Base-by-base conservation (phyloP, 2,888 invertebrate genomes). In the Heteromurus nitidus region DNA sequence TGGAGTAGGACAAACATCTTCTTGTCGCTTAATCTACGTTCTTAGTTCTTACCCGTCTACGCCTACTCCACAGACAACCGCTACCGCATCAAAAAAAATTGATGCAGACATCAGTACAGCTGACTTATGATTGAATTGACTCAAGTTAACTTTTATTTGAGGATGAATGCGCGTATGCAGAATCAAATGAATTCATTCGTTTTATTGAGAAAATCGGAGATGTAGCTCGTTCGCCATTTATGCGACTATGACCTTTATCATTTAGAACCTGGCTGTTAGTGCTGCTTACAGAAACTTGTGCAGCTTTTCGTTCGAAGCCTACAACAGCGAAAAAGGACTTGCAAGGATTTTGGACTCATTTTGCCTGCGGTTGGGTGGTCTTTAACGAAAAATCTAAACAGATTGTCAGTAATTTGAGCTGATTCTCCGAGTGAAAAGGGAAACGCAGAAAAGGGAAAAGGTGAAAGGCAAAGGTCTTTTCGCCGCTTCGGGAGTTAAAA, bases 321-420 rank as follows among this genome's bases (percentile, higher is more conserved):
- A n/a, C 7, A 50, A 50, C n/a, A 9, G 7, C 50, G n/a, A n/a
- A n/a, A 13, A 13, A 50, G 50, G 7, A 50, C 7, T 7, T 18
- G 11, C 11, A 50, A 7, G 11, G 9, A 36, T 9, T 36, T 9
- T 36, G 36, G 36, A 36, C 36, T 9, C 36, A 36, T 36, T 50
- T 50, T 50, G 11, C 50, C n/a, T 47, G 58, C 24, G 62, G 47
- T 47, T 62, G 26, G 26, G 5, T 26, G n/a, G 26, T 7, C n/a
- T 24, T 58, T 58, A 7, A 26, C n/a, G 22, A 26, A 26, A 22
- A 62, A 47, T 26, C 16, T 73, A 73, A 62, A 73, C 60, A 28
- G 60, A 62, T 62, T 73, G 62, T 62, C 72, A 26, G 60, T 47
- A 60, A 70, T 58, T 70, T 58, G 70, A 42, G 18, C 30, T 11